Evolutionary conservation across 2,888 invertebrate species (phyloP).

Genomic region (Clistopyga incitator): DNA sequence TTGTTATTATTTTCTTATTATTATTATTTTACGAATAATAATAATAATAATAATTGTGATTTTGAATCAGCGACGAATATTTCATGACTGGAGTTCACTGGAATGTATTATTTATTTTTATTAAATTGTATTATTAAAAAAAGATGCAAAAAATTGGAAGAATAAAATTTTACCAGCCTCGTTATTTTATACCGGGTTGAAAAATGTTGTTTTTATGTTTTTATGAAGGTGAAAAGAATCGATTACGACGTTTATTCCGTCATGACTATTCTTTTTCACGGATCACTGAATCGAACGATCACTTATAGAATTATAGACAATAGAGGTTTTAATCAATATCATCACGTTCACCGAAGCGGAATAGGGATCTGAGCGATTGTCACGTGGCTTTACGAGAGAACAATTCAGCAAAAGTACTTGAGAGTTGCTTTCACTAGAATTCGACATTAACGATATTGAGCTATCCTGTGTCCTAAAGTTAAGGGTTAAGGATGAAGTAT

Average conservation of each 20-base stretch:
- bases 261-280: background rate
- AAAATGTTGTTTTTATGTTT: too few species aligned
- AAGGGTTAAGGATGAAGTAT: too few species aligned
- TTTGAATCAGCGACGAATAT: background rate
- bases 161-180: too few species aligned
- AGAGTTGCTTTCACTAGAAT: background rate
- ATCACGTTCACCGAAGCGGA: background rate
- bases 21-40: too few species aligned
- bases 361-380: background rate
- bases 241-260: background rate
- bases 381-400: background rate
- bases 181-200: too few species aligned
- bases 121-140: too few species aligned
- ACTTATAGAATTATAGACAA: conserved; percentile 12
- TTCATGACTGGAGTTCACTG: too few species aligned
- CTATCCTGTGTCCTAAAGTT: too few species aligned
- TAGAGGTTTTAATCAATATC: background rate
- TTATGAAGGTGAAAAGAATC: background rate
- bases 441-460: background rate
- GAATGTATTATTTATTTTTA: too few species aligned
- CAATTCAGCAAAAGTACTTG: background rate
- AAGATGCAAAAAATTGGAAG: too few species aligned
- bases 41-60: background rate
- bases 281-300: background rate
- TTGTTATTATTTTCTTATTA: too few species aligned